A percentile compares a stretch with the other conserved stretches of the same genome.
These are phyloP conservation scores for Ispidina lecontei DNA, from an alignment of 2,797 vertebrate genomes.

Conservation along the genomic window DNA sequence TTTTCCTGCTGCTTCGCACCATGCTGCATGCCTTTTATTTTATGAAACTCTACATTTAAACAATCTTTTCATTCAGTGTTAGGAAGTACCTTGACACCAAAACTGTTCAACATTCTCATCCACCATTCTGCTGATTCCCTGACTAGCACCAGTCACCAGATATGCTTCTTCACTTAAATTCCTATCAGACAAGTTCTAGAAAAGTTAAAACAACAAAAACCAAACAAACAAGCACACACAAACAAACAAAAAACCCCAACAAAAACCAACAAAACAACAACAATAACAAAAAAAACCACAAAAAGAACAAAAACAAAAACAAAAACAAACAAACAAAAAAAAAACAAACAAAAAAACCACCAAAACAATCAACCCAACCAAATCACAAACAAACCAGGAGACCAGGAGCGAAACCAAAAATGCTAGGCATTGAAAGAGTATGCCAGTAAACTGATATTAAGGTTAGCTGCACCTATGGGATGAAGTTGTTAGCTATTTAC, in stretches of 20 bases:
- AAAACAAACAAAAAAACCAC: too few species aligned
- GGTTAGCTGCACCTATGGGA: not conserved
- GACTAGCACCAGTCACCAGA: not conserved
- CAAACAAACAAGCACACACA: too few species aligned
- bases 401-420: too few species aligned
- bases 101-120: not conserved
- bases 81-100: not conserved
- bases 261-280: too few species aligned
- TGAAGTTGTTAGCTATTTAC: conserved; percentile 1
- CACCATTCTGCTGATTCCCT: not conserved
- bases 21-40: not conserved
- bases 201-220: not conserved
- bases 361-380: too few species aligned
- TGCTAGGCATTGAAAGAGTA: not conserved
- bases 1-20: conserved; percentile 17
- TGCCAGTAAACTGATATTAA: not conserved
- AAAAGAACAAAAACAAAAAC: too few species aligned
- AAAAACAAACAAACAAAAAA: too few species aligned
- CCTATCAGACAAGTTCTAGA: not conserved
- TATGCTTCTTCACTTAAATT: not conserved
- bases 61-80: not conserved
- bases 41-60: not conserved
- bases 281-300: too few species aligned
- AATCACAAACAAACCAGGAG: too few species aligned
- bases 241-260: too few species aligned